Percentiles rank a stretch among this genome's conserved stretches.
Evolutionary conservation across 2,797 vertebrate genomes (phyloP).

Genomic region (Anguilla anguilla): DNA sequence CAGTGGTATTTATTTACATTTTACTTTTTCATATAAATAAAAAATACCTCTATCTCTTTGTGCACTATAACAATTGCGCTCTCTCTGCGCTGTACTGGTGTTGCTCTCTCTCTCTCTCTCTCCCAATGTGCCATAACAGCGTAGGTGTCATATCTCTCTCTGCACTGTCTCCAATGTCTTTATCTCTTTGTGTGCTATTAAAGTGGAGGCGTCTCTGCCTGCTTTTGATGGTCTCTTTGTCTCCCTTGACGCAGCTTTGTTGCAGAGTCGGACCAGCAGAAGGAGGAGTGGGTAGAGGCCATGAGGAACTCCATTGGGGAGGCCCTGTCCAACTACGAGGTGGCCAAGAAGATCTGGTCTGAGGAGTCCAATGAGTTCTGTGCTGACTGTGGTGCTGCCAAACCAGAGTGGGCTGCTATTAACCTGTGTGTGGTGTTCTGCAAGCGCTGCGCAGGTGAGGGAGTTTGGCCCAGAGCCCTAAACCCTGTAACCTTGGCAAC

Average conservation of each 20-base stretch:
- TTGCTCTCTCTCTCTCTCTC: background rate
- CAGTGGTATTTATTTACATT: background rate
- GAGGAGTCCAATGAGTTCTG: slow-evolving; percentile 82
- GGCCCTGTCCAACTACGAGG: slow-evolving; percentile 87
- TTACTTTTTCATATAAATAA: background rate
- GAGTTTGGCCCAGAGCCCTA: background rate
- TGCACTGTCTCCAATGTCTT: background rate
- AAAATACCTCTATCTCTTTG: background rate
- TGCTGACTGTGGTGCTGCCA: slow-evolving; percentile 80
- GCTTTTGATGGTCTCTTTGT: background rate
- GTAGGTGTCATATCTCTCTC: background rate
- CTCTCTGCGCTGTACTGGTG: background rate
- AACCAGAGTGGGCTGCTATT: slow-evolving; percentile 92
- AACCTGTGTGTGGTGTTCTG: slow-evolving; percentile 94
- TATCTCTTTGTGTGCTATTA: background rate
- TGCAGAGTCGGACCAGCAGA: slow-evolving; percentile 83
- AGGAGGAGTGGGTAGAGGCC: slow-evolving; percentile 87
- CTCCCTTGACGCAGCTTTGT: slow-evolving; percentile 73
- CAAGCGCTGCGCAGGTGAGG: slow-evolving; percentile 87
- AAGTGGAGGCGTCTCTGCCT: no score
- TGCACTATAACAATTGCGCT: background rate
- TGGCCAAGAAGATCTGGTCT: slow-evolving; percentile 84
- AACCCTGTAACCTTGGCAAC: background rate
- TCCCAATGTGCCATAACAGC: background rate
- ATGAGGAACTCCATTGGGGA: slow-evolving; percentile 84